Percentiles rank a stretch among this genome's conserved stretches.
Evolutionary conservation across 2,113 vertebrate species (phyloP).

Genomic region (Siniperca knerii): DNA sequence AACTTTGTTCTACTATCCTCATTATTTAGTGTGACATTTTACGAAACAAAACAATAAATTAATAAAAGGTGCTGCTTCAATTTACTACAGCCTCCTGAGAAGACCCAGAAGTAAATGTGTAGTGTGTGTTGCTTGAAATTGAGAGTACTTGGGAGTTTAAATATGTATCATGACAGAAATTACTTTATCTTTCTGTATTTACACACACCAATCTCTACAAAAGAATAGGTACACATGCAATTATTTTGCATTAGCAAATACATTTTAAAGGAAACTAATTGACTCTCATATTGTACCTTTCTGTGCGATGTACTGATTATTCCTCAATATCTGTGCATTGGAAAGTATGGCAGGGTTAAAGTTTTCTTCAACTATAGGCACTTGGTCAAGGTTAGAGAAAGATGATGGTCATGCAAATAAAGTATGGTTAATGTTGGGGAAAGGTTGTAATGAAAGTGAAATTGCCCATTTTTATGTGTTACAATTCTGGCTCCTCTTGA

Average conservation of each 20-base stretch:
- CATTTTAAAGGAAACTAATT: background rate
- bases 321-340: background rate
- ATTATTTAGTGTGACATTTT: background rate
- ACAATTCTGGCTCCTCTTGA: background rate
- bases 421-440: background rate
- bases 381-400: constrained; percentile 5
- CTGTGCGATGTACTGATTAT: background rate
- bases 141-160: background rate
- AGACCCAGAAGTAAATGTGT: background rate
- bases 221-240: background rate
- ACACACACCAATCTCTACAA: background rate
- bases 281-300: background rate
- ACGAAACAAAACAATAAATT: background rate
- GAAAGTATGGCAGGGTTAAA: background rate
- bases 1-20: background rate
- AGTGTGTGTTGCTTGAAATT: constrained; percentile 25
- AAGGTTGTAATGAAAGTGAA: background rate
- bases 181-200: constrained; percentile 1
- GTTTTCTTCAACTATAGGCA: background rate
- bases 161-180: background rate
- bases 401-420: background rate
- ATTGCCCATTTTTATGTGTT: background rate
- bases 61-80: background rate
- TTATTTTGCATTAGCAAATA: constrained; percentile 1
- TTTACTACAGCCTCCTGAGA: background rate